Conservation (phyloP, 2,888 invertebrate genomes). For the Meteorus colon region DNA sequence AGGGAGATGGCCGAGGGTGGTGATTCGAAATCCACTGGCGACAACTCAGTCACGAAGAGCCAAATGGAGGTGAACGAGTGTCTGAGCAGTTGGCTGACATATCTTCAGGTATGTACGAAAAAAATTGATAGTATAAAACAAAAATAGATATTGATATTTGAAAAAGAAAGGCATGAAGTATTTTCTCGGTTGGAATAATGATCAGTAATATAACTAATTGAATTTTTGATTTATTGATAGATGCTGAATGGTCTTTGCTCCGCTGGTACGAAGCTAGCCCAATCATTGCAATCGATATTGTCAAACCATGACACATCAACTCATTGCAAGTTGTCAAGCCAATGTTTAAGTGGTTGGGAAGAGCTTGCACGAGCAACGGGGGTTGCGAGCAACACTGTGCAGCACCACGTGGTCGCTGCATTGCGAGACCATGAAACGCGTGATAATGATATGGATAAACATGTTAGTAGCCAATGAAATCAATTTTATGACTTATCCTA, state of each 20-base stretch:
- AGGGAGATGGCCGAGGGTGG: conserved; percentile 64
- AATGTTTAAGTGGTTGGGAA: conserved; percentile 79
- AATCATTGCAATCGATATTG: conserved; percentile 76
- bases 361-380: conserved; percentile 79
- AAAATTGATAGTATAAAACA: background rate
- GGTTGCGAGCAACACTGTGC: conserved; percentile 79
- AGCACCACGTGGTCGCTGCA: conserved; percentile 78
- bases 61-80: conserved; percentile 71
- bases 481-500: no score
- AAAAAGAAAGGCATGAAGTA: background rate
- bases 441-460: conserved; percentile 65
- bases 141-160: conserved; percentile 25
- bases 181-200: background rate
- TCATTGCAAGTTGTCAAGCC: conserved; percentile 74
- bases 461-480: conserved; percentile 53
- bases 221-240: conserved; percentile 65
- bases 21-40: conserved; percentile 62
- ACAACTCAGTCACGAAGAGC: conserved; percentile 66
- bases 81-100: conserved; percentile 70
- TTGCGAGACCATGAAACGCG: conserved; percentile 71
- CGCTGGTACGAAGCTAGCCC: conserved; percentile 78
- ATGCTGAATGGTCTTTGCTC: conserved; percentile 79
- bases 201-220: background rate
- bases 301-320: conserved; percentile 71
- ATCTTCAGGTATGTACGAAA: conserved; percentile 67